Base-by-base conservation (phyloP, 2,797 vertebrate species). In the Rallus crepitans region DNA sequence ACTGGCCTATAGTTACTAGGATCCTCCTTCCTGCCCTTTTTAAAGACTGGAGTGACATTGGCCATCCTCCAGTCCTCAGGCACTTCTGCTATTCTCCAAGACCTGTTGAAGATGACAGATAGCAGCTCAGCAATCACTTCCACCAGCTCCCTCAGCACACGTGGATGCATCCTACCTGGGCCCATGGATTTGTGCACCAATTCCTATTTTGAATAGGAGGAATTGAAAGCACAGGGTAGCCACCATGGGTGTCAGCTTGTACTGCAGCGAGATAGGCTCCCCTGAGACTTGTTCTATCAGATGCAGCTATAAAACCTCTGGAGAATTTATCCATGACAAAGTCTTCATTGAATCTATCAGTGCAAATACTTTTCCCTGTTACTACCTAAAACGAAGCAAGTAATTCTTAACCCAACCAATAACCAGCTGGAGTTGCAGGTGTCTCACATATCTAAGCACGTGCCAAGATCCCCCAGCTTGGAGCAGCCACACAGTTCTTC, bases 361-460 rank as follows among this genome's bases (percentile, higher is more conserved):
- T 37, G 25, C 4, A 81, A 81, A 42, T 50, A 72, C 5, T 16
- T 72, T 84, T 21, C 15, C 24, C 4, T 82, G 27, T 57, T 52
- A 50, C 9, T 24, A 39, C 19, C 5, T 9, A 64, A 71, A 92
- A 61, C n/a, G 1, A 72, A 78, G 20, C 4, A 42, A 37, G 15
- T 37, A 0, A 37, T 76, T 78, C 31, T 14, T 53, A 75, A 86
- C 1, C 5, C 28, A 50, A 56, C 12, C 2, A 76, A 33, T 35
- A 72, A 19, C 4, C 1, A 33, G 4, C 4, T 53, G 35, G 25
- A 56, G 11, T 15, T 47, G 18, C 40, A 86, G 25, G 5, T 52
- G 3, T 40, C 33, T 73, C 53, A 40, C 11, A 20, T 6, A 53
- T 0, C 2, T 60, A 12, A 65, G 17, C 1, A 0, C 8, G 23